Percentiles rank a stretch among this genome's conserved stretches.
These are phyloP conservation scores for Tretioscincus oriximinensis DNA, from an alignment of 2,113 vertebrate species.

Conservation along the genomic window DNA sequence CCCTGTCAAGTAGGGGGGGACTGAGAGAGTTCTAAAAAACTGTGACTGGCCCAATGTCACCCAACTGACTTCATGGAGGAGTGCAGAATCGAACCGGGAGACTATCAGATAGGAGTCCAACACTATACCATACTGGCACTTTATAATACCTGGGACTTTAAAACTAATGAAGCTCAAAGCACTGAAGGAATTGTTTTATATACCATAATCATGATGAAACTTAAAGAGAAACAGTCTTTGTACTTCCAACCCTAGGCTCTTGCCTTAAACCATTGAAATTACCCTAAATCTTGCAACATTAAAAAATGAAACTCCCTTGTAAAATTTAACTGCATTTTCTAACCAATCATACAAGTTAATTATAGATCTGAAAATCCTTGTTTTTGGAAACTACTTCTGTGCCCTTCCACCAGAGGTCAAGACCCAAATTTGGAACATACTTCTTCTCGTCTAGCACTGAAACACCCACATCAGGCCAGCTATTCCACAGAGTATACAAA, in stretches of 20 bases:
- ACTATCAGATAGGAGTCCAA: too few relatives aligned
- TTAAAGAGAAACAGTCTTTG: neutral
- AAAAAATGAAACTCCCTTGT: constrained; percentile 12
- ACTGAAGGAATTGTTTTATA: neutral
- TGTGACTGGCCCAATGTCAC: too few relatives aligned
- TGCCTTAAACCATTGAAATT: neutral
- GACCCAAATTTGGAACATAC: constrained; percentile 31
- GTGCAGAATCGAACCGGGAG: too few relatives aligned
- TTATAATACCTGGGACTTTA: neutral
- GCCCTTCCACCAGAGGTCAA: constrained; percentile 22
- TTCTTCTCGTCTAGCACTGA: constrained; percentile 50
- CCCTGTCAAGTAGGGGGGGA: too few relatives aligned
- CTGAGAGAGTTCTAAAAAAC: too few relatives aligned
- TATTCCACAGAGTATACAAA: constrained; percentile 57
- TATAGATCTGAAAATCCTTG: neutral
- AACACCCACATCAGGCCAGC: constrained; percentile 34
- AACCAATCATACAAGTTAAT: neutral
- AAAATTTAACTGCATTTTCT: neutral
- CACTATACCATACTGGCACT: too few relatives aligned
- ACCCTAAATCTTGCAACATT: neutral
- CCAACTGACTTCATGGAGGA: too few relatives aligned
- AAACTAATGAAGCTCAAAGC: neutral
- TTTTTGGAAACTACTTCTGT: constrained; percentile 3
- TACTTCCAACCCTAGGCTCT: neutral
- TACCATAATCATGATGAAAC: neutral